A percentile compares a stretch with the other conserved stretches of the same genome.
These are phyloP conservation scores for Trichopoda pennipes DNA, from an alignment of 2,888 invertebrate genomes.

Conservation along the genomic window DNA sequence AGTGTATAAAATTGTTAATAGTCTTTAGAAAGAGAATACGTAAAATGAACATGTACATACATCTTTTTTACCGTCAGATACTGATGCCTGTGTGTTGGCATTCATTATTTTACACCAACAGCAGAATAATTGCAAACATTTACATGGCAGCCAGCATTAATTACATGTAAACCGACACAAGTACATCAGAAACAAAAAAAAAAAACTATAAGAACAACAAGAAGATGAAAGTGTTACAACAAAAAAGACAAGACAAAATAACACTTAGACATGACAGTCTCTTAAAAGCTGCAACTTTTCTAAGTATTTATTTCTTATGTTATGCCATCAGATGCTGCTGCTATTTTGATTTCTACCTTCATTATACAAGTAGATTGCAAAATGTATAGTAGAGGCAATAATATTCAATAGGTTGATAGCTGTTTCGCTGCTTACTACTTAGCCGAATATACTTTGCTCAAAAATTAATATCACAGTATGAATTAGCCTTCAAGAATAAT, in stretches of 20 bases:
- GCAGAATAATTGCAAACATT: conserved; percentile 50
- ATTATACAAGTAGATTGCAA: too few relatives aligned
- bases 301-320: conserved; percentile 34
- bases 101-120: neutral
- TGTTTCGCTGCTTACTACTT: too few relatives aligned
- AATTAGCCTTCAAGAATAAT: too few relatives aligned
- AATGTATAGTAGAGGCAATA: too few relatives aligned
- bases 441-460: too few relatives aligned
- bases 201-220: conserved; percentile 11
- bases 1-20: too few relatives aligned
- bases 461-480: too few relatives aligned
- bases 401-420: too few relatives aligned
- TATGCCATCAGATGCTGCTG: conserved; percentile 32
- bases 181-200: conserved; percentile 20
- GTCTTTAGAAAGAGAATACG: too few relatives aligned
- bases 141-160: conserved; percentile 60
- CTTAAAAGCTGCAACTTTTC: conserved; percentile 48
- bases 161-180: conserved; percentile 66
- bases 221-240: conserved; percentile 21
- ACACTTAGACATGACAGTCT: conserved; percentile 31
- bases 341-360: neutral
- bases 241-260: conserved; percentile 7
- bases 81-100: neutral
- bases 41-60: neutral
- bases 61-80: neutral